These are phyloP conservation scores for Danio kyathit DNA, from an alignment of 2,797 vertebrate species.

Conservation along the genomic window DNA sequence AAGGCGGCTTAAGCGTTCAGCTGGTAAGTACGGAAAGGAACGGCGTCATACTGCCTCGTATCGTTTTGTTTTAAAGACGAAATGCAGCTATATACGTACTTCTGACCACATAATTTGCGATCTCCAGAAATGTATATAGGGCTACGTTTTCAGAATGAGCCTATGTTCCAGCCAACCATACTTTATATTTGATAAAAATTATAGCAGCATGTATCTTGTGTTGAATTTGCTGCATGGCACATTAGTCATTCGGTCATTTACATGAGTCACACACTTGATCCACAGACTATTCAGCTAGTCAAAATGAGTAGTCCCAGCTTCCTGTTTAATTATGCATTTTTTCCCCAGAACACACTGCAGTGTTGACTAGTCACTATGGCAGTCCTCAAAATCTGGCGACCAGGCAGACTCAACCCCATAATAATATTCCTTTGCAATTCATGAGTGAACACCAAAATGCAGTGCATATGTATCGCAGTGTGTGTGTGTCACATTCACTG, in stretches of 20 bases:
- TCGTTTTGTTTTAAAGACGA: too few species aligned
- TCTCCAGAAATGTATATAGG: too few species aligned
- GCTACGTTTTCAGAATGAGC: too few species aligned
- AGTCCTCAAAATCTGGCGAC: neutral
- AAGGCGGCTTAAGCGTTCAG: too few species aligned
- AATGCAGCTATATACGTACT: too few species aligned
- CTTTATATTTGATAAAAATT: neutral
- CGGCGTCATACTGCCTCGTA: too few species aligned
- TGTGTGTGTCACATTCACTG: neutral
- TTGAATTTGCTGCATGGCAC: neutral
- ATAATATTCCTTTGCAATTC: neutral
- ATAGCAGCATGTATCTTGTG: neutral
- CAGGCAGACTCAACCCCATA: too few species aligned
- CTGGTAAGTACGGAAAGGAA: too few species aligned
- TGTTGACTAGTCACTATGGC: neutral
- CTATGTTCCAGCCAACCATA: too few species aligned
- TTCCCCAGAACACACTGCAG: neutral
- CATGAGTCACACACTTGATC: neutral
- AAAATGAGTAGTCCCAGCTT: neutral
- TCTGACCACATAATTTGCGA: too few species aligned
- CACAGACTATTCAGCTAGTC: neutral
- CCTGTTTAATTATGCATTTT: neutral
- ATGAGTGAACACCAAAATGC: neutral
- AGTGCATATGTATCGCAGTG: neutral
- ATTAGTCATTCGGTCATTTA: neutral